These are phyloP conservation scores for Kryptolebias marmoratus DNA, from an alignment of 2,113 vertebrate genomes.

Conservation along the genomic window DNA sequence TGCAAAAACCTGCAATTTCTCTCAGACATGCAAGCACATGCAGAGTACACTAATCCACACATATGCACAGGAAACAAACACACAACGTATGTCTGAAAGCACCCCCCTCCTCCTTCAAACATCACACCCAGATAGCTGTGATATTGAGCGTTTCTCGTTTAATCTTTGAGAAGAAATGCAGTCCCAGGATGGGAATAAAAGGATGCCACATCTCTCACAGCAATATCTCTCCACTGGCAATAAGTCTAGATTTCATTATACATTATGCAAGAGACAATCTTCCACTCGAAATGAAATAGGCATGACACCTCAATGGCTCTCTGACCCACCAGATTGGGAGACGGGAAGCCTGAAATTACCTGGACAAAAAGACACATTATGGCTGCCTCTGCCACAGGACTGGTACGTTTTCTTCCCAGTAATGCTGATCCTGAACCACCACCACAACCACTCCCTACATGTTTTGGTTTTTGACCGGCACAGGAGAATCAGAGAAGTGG, in stretches of 20 bases:
- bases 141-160: conserved; percentile 63
- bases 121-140: conserved; percentile 58
- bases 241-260: conserved; percentile 72
- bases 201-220: conserved; percentile 39
- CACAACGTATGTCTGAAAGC: background rate
- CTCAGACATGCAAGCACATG: background rate
- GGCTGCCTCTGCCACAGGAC: conserved; percentile 4
- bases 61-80: conserved; percentile 3
- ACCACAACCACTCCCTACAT: conserved; percentile 16
- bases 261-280: conserved; percentile 76
- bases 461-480: conserved; percentile 51
- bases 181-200: conserved; percentile 47
- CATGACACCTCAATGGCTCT: conserved; percentile 47
- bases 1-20: conserved; percentile 6
- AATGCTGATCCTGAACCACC: conserved; percentile 19
- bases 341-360: conserved; percentile 45
- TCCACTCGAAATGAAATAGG: conserved; percentile 64
- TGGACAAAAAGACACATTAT: conserved; percentile 47
- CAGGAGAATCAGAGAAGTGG: conserved; percentile 32
- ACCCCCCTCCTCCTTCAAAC: conserved; percentile 3
- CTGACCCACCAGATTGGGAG: conserved; percentile 52
- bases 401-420: conserved; percentile 11
- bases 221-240: conserved; percentile 61
- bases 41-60: background rate
- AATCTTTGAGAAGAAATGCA: conserved; percentile 63